Evolutionary conservation across 1,140 invertebrate species (phyloP).

Genomic region (Antheraea pernyi): DNA sequence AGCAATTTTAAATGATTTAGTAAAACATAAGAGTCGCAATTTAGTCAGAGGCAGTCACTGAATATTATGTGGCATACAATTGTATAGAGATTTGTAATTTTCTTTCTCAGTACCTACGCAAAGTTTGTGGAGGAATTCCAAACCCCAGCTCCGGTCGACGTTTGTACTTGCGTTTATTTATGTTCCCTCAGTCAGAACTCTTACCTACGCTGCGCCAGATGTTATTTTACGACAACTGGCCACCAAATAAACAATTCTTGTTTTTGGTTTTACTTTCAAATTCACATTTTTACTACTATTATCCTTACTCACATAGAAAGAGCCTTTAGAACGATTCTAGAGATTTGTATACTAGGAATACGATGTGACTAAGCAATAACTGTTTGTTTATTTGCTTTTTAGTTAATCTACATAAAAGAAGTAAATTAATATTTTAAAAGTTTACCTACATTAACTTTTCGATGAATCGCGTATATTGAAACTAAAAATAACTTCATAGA

Average conservation of each 20-base stretch:
- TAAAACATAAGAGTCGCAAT: neutral
- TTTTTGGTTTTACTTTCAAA: constrained; percentile 22
- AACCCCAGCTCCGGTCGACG: constrained; percentile 10
- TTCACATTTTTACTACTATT: neutral
- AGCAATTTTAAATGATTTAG: neutral
- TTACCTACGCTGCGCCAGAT: constrained; percentile 73
- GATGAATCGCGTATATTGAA: neutral
- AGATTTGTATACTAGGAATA: neutral
- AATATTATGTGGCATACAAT: neutral
- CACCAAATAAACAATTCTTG: constrained; percentile 54
- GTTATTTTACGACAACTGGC: constrained; percentile 69
- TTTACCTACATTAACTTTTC: neutral
- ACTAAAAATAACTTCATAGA: neutral
- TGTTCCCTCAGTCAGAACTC: constrained; percentile 70
- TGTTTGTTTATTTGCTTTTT: neutral
- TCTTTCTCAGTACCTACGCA: neutral
- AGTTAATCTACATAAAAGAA: neutral
- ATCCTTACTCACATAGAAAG: neutral
- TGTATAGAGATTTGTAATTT: neutral
- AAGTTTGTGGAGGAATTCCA: constrained; percentile 1
- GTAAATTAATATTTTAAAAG: neutral
- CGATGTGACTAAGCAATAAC: neutral
- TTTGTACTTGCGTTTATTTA: constrained; percentile 66
- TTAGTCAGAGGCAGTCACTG: neutral
- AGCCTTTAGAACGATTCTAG: too few species aligned